phyloP scores from a whole-genome alignment of 2,888 invertebrate species.

The Muschampia plurimacula region DNA sequence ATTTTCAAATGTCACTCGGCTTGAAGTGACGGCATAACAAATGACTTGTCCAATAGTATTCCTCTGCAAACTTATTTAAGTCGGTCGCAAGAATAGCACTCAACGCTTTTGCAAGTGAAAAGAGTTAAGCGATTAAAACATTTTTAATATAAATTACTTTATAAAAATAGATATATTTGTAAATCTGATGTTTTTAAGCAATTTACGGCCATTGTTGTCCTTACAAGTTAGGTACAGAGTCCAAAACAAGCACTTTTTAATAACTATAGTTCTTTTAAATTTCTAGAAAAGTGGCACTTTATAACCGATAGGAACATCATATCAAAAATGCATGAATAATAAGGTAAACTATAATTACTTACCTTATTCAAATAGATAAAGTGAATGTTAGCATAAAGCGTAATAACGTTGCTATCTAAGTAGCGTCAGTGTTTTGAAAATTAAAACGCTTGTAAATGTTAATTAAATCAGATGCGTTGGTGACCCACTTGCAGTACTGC shows the following conservation, averaged over 20 bases:
- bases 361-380: background rate
- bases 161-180: no score
- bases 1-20: slow-evolving; percentile 53
- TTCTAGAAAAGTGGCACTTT: no score
- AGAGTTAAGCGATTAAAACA: slow-evolving; percentile 21
- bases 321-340: no score
- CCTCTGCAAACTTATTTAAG: slow-evolving; percentile 47
- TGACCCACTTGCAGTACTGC: background rate
- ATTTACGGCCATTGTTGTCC: no score
- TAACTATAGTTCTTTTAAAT: no score
- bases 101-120: slow-evolving; percentile 19
- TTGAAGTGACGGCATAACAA: slow-evolving; percentile 60
- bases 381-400: background rate
- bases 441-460: background rate
- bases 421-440: background rate
- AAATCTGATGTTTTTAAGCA: no score
- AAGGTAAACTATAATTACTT: no score
- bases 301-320: no score
- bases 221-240: no score
- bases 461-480: background rate
- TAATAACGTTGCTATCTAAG: no score
- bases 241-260: no score
- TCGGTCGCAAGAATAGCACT: slow-evolving; percentile 41
- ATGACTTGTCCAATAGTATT: slow-evolving; percentile 58
- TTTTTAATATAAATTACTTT: background rate